Evolutionary conservation across 2,888 invertebrate genomes (phyloP).

Genomic region (Limnephilus lunatus): DNA sequence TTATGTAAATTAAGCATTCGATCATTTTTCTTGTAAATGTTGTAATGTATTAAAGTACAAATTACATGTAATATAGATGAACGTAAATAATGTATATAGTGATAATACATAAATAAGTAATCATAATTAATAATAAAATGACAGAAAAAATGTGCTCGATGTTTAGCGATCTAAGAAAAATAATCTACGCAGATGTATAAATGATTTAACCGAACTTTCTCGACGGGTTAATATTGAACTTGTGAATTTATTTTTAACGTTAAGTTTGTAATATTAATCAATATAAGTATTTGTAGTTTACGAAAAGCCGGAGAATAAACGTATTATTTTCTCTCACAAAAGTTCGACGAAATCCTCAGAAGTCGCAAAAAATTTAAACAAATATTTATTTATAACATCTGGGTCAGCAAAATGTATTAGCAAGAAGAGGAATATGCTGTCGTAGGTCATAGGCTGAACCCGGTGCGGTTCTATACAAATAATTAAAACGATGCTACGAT

Average conservation of each 20-base stretch:
- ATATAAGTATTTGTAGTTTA: background rate
- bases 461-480: background rate
- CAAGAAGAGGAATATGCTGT: background rate
- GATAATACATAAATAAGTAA: background rate
- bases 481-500: background rate
- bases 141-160: background rate
- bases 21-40: background rate
- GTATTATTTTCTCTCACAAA: background rate
- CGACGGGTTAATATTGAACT: background rate
- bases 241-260: background rate
- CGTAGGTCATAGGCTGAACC: background rate
- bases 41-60: background rate
- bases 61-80: background rate
- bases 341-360: background rate
- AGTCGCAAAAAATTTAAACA: too few relatives aligned
- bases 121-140: background rate
- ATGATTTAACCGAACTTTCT: background rate
- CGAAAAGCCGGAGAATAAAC: background rate
- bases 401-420: background rate
- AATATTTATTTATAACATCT: background rate
- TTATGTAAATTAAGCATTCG: background rate
- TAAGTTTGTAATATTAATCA: background rate
- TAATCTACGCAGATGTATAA: background rate
- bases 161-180: background rate
- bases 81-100: background rate